Evolutionary conservation across 2,888 invertebrate genomes (phyloP), one percentile per base, ranked within the genome.

Genomic region (Cheilosia soror): DNA sequence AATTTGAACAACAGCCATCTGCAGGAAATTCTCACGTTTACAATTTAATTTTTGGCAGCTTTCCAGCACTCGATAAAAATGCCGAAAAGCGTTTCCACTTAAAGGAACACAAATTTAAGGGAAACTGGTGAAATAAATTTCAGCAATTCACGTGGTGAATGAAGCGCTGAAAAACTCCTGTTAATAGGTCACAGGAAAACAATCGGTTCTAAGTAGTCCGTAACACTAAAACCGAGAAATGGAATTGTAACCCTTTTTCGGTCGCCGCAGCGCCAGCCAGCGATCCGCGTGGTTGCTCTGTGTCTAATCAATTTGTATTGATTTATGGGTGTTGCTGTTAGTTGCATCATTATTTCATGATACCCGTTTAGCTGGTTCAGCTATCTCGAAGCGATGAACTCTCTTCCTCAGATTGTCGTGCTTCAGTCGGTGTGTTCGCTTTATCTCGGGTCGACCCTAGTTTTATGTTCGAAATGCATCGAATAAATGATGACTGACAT

Each of bases 401-500:
- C 68, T 73, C 65, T 57, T 68, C 42, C 31, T 9, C 57, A 60
- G 63, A 53, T 66, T 60, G 55, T 60, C 49, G 75, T 75, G 60
- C 60, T 37, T 72, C 68, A 42, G 33, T 49, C 60, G 53, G 31
- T 71, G 6, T 13, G 40, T 33, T 65, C 33, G 63, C 80, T 58
- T 72, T 85, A 81, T 85, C 85, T 80, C n/a, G 72, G 85, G 76
- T 81, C 81, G 81, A 65, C 44, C 63, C 42, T 53, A 25, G 63
- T 57, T 73, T 69, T 57, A 6, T 77, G 37, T 57, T 76, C 40
- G 33, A 71, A 81, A 62, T 85, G 81, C 81, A 85, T 72, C 71
- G 66, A 76, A 76, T 80, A 72, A 80, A 85, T 85, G 68, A 80
- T 81, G 85, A 73, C 76, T 85, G 76, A 81, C 81, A 81, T 81